A percentile compares a stretch with the other conserved stretches of the same genome.
These are phyloP conservation scores for Streblospio benedicti DNA, from an alignment of 1,140 invertebrate species.

Conservation along the genomic window DNA sequence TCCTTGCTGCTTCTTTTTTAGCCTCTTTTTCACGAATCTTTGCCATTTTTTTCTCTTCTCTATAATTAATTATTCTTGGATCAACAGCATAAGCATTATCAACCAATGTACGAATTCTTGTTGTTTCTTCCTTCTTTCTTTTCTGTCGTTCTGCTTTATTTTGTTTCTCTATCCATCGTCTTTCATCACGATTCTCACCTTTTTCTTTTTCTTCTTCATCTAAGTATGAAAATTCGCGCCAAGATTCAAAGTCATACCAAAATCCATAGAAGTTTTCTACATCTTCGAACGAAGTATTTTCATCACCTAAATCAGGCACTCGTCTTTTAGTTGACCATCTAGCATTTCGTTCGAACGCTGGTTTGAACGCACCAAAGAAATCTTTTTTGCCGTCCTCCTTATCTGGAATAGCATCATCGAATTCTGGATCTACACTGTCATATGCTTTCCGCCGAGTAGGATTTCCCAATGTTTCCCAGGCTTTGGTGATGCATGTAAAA, in stretches of 20 bases:
- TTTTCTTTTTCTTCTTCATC: constrained; percentile 98
- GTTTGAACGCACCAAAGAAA: constrained; percentile 72
- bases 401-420: constrained; percentile 75
- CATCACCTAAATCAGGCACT: constrained; percentile 75
- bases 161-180: constrained; percentile 94
- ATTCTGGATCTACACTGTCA: constrained; percentile 90
- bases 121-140: constrained; percentile 93
- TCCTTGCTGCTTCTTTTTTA: constrained; percentile 66
- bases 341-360: constrained; percentile 74
- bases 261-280: constrained; percentile 55
- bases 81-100: constrained; percentile 90
- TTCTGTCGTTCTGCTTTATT: constrained; percentile 85
- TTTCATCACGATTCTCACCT: constrained; percentile 86
- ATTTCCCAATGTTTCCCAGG: constrained; percentile 82
- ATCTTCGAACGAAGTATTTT: constrained; percentile 52
- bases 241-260: constrained; percentile 92
- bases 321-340: constrained; percentile 83
- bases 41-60: constrained; percentile 84
- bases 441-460: constrained; percentile 73
- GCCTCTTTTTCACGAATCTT: constrained; percentile 82
- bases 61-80: constrained; percentile 81
- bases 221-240: constrained; percentile 97
- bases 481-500: constrained; percentile 98
- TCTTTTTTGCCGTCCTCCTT: constrained; percentile 67
- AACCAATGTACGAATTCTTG: constrained; percentile 75